phyloP scores from a whole-genome alignment of 2,888 invertebrate species.

The Euzophera pinguis region DNA sequence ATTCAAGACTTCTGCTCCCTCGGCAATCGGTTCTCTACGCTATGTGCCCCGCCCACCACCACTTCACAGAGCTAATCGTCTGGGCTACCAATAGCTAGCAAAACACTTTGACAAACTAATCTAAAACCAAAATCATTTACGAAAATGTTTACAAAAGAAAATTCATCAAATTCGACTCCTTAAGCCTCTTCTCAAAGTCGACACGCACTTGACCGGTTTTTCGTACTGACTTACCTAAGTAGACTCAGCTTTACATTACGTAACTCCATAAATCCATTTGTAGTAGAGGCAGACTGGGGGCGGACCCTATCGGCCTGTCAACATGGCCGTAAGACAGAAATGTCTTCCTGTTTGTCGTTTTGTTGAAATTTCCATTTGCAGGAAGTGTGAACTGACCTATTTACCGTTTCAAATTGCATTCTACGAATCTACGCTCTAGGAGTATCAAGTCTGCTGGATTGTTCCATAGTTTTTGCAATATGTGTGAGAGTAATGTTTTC shows the following conservation, averaged over 20 bases:
- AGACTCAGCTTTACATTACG: not conserved
- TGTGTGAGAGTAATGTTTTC: no score
- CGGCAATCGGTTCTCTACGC: no score
- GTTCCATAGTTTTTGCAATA: no score
- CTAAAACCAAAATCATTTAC: no score
- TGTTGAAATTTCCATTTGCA: not conserved
- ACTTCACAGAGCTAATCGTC: no score
- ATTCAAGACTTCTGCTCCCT: no score
- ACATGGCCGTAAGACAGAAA: conserved; percentile 6
- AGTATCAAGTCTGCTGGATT: not conserved
- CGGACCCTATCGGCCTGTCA: not conserved
- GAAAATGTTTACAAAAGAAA: no score
- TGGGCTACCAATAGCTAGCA: no score
- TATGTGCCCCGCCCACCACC: no score
- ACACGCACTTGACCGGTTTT: conserved; percentile 1
- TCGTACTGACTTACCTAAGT: not conserved
- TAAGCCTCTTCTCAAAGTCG: not conserved
- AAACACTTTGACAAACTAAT: no score
- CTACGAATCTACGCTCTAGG: not conserved
- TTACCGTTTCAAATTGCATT: conserved; percentile 2
- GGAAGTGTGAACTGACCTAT: conserved; percentile 8
- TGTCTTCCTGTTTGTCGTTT: conserved; percentile 5
- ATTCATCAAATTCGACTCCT: no score
- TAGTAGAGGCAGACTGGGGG: not conserved
- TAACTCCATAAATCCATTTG: not conserved